These are phyloP conservation scores for Clitarchus hookeri DNA, from an alignment of 2,888 invertebrate species.

Conservation along the genomic window DNA sequence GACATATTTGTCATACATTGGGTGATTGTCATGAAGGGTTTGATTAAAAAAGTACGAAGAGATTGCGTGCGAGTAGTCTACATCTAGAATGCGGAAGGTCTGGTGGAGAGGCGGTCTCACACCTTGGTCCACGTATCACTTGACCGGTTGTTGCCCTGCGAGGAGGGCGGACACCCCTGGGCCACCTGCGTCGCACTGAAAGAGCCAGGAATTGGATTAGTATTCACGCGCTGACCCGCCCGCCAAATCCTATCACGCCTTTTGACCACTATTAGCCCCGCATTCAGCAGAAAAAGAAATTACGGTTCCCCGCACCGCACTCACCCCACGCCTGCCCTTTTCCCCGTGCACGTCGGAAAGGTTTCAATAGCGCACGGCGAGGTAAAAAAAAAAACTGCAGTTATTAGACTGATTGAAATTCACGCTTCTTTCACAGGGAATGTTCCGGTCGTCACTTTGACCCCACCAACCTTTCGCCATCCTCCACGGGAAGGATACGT, in stretches of 20 bases:
- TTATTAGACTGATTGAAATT: slow-evolving; percentile 28
- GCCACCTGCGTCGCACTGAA: not conserved
- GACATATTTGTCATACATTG: too few species aligned
- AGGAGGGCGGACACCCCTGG: too few species aligned
- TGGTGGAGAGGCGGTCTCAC: too few species aligned
- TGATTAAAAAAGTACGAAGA: too few species aligned
- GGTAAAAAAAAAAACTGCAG: not conserved
- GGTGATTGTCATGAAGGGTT: too few species aligned
- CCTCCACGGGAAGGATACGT: not conserved
- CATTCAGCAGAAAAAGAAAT: slow-evolving; percentile 25
- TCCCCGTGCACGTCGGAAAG: not conserved
- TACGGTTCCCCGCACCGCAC: not conserved
- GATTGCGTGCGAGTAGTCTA: too few species aligned
- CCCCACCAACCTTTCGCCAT: not conserved
- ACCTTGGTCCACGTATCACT: too few species aligned
- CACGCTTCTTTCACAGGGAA: not conserved
- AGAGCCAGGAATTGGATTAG: slow-evolving; percentile 19
- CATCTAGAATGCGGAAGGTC: too few species aligned
- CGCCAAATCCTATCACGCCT: slow-evolving; percentile 24
- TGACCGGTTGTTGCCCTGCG: too few species aligned
- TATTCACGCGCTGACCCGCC: slow-evolving; percentile 30
- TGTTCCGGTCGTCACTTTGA: not conserved
- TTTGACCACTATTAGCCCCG: slow-evolving; percentile 27
- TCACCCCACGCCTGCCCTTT: not conserved
- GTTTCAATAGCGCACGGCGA: not conserved